phyloP scores from a whole-genome alignment of 53 echinoderm and acorn worm genomes.

The Crossaster papposus region DNA sequence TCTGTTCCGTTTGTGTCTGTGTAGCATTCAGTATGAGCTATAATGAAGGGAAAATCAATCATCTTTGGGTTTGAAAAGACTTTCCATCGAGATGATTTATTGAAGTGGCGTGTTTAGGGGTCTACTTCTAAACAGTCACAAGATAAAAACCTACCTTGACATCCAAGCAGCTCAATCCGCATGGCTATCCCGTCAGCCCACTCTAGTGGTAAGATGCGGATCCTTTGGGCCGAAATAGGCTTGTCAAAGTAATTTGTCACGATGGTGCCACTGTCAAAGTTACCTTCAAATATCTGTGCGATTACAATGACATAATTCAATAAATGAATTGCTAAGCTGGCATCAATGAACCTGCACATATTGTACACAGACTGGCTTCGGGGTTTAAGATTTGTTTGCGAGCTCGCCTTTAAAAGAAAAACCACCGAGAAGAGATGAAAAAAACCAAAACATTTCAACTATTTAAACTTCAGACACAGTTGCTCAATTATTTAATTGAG shows the following conservation, averaged over 20 bases:
- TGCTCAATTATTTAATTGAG: too few relatives aligned
- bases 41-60: background rate
- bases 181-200: slow-evolving; percentile 37
- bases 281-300: slow-evolving; percentile 60
- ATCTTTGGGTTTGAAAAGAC: background rate
- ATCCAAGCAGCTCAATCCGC: slow-evolving; percentile 69
- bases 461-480: too few relatives aligned
- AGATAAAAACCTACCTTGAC: slow-evolving; percentile 51
- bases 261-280: slow-evolving; percentile 66
- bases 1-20: background rate
- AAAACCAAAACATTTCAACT: too few relatives aligned
- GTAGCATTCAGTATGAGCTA: slow-evolving; percentile 32
- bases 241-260: slow-evolving; percentile 67
- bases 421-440: too few relatives aligned
- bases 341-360: background rate
- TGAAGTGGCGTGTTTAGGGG: background rate
- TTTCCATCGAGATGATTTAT: background rate
- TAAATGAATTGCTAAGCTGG: background rate
- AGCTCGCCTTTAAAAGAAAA: too few relatives aligned
- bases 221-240: slow-evolving; percentile 29
- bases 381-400: too few relatives aligned
- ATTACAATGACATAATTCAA: background rate
- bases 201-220: slow-evolving; percentile 58
- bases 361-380: background rate
- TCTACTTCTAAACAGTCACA: background rate